Conservation (phyloP, 2,888 invertebrate genomes). For the Drosophila acutilabella region DNA sequence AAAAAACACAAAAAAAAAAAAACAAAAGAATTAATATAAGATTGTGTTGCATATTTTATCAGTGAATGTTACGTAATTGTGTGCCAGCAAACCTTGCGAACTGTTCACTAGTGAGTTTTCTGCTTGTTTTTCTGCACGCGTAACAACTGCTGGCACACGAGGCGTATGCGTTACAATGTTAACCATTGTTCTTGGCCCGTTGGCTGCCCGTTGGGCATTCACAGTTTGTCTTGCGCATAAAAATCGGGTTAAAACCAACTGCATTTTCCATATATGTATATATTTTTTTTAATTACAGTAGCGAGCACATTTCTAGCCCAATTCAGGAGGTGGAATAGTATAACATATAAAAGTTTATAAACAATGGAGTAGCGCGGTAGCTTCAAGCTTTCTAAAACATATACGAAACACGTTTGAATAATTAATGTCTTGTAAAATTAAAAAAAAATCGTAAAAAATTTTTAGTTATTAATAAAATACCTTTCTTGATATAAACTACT, state of each 20-base stretch:
- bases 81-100: slow-evolving; percentile 40
- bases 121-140: slow-evolving; percentile 15
- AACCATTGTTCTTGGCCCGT: slow-evolving; percentile 57
- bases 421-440: too few species aligned
- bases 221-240: slow-evolving; percentile 27
- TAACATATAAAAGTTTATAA: slow-evolving; percentile 1
- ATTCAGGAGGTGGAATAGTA: not conserved
- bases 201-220: slow-evolving; percentile 48
- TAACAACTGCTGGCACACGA: slow-evolving; percentile 31
- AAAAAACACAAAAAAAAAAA: too few species aligned
- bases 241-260: slow-evolving; percentile 24
- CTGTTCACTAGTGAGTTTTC: slow-evolving; percentile 50
- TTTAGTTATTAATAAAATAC: too few species aligned
- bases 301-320: slow-evolving; percentile 13
- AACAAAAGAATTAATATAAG: slow-evolving; percentile 19
- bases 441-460: too few species aligned
- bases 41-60: slow-evolving; percentile 24
- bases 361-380: not conserved
- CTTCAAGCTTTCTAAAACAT: not conserved
- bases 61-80: slow-evolving; percentile 65
- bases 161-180: slow-evolving; percentile 70
- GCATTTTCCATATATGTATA: not conserved
- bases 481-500: too few species aligned
- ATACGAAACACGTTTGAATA: too few species aligned
- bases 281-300: slow-evolving; percentile 22